Percentiles rank a stretch among this genome's conserved stretches.
These are phyloP conservation scores for Odontamblyopus rebecca DNA, from an alignment of 2,797 vertebrate species.

Conservation along the genomic window DNA sequence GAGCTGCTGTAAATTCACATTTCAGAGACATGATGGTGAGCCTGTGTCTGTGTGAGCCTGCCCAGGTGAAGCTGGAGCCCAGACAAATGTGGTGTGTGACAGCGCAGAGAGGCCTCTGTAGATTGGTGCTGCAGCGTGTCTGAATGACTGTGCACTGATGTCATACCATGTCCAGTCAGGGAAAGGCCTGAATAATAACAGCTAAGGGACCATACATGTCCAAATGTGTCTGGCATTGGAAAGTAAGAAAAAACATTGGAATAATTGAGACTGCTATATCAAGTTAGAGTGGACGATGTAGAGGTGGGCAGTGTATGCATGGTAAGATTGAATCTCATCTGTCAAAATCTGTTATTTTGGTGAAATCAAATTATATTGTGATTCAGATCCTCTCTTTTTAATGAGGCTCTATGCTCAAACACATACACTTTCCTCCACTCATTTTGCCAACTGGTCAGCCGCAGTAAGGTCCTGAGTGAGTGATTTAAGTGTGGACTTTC, in stretches of 20 bases:
- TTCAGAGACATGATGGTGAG: constrained; percentile 38
- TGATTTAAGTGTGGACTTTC: too few species aligned
- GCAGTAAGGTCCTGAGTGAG: not conserved
- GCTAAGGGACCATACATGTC: not conserved
- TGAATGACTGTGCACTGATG: constrained; percentile 7
- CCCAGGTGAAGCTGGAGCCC: not conserved
- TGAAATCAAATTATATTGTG: not conserved
- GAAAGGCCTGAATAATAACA: not conserved
- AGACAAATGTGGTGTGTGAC: constrained; percentile 6
- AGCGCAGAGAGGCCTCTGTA: not conserved
- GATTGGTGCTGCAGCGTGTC: not conserved
- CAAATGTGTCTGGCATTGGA: not conserved
- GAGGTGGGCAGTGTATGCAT: not conserved
- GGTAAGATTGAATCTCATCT: not conserved
- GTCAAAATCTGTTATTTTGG: not conserved
- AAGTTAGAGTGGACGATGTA: not conserved
- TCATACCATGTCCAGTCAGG: not conserved
- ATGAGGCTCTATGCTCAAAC: not conserved
- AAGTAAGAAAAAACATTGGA: not conserved
- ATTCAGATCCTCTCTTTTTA: not conserved
- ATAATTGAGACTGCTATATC: not conserved
- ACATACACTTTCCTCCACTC: not conserved
- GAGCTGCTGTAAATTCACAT: constrained; percentile 46
- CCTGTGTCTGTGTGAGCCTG: constrained; percentile 20
- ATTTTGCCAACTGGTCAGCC: not conserved